Evolutionary conservation across 2,797 vertebrate genomes (phyloP).

Genomic region (Manis pentadactyla): DNA sequence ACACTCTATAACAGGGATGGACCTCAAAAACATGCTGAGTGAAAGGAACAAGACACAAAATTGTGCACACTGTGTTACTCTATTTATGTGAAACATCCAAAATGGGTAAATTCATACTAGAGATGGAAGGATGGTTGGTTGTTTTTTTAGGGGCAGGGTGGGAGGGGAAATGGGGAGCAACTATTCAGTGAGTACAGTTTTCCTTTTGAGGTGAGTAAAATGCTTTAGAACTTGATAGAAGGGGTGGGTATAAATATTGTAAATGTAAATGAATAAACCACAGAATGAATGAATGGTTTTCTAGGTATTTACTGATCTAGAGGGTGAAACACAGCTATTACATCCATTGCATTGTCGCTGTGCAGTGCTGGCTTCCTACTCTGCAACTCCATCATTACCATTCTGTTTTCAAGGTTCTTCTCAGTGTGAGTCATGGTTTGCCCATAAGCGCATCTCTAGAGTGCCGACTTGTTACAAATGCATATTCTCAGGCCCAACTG

Average conservation of each 20-base stretch:
- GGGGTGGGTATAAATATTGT: background rate
- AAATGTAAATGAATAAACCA: background rate
- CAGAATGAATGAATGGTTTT: background rate
- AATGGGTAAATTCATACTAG: background rate
- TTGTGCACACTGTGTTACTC: background rate
- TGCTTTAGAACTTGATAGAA: background rate
- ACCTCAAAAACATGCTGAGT: background rate
- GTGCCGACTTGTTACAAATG: background rate
- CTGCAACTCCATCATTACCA: too few species aligned
- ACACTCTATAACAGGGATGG: background rate
- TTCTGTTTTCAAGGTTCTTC: background rate
- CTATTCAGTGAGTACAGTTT: background rate
- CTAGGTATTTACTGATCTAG: background rate
- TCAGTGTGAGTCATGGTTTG: background rate
- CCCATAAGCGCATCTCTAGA: background rate
- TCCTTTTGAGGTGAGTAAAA: background rate
- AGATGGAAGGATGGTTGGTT: background rate
- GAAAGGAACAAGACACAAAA: background rate
- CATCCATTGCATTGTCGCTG: fast-evolving
- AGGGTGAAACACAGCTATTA: background rate
- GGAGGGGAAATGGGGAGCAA: background rate
- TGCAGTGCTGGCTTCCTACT: background rate
- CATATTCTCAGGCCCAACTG: background rate
- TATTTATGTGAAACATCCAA: background rate
- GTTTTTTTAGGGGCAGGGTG: background rate